phyloP scores from a whole-genome alignment of 64 coral and sea anemone genomes.

The Montipora cactus region DNA sequence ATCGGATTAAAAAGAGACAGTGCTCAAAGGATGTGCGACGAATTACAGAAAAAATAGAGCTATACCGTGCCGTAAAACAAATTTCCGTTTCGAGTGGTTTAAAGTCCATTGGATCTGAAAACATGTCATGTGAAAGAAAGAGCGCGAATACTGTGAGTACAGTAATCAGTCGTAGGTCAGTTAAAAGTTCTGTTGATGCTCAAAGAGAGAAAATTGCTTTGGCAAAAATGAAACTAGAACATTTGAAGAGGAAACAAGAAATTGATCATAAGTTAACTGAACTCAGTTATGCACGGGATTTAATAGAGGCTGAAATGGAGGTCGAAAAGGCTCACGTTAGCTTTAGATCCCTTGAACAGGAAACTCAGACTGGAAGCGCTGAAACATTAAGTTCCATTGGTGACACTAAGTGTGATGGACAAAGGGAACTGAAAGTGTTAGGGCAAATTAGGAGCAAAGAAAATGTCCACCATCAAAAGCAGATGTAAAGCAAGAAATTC shows the following conservation, averaged over 20 bases:
- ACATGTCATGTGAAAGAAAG: background rate
- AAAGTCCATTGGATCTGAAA: background rate
- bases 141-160: constrained; percentile 42
- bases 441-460: no score
- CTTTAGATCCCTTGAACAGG: constrained; percentile 1
- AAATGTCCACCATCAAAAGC: background rate
- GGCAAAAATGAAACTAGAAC: constrained; percentile 44
- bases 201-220: constrained; percentile 53
- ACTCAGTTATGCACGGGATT: constrained; percentile 26
- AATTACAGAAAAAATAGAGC: constrained; percentile 47
- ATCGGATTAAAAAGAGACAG: background rate
- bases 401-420: no score
- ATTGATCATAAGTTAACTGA: constrained; percentile 11
- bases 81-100: background rate
- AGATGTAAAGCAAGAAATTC: background rate
- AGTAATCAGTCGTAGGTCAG: constrained; percentile 2
- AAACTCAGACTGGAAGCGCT: background rate
- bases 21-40: constrained; percentile 29
- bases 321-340: constrained; percentile 11
- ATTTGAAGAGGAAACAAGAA: constrained; percentile 64
- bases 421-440: background rate
- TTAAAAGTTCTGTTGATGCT: background rate
- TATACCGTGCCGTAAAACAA: background rate
- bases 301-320: constrained; percentile 50
- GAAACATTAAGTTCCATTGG: background rate